Conservation (phyloP, 2,888 invertebrate species). For the Cloeon dipterum region DNA sequence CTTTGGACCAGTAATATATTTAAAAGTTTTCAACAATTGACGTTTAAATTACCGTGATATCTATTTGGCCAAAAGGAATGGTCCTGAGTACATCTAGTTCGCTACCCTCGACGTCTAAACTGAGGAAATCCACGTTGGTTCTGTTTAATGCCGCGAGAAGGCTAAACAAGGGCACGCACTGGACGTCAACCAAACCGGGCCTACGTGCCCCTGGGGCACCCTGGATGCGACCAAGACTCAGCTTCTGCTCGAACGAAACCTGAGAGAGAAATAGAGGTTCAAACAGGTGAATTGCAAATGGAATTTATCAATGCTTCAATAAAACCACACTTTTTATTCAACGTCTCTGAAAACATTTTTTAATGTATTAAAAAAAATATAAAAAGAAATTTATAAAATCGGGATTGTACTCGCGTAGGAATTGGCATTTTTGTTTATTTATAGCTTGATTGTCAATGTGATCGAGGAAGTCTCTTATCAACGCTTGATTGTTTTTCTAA, state of each 20-base stretch:
- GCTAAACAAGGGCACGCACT: conserved; percentile 26
- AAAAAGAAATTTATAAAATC: no score
- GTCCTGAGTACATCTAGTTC: conserved; percentile 25
- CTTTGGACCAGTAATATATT: conserved; percentile 14
- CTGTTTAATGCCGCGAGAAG: conserved; percentile 21
- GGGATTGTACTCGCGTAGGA: no score
- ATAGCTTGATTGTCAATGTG: no score
- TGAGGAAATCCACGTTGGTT: conserved; percentile 25
- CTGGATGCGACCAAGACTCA: conserved; percentile 21
- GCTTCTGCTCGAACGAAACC: conserved; percentile 20
- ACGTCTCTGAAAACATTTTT: no score
- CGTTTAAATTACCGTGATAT: conserved; percentile 19
- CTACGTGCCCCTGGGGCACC: no score
- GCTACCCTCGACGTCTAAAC: conserved; percentile 27
- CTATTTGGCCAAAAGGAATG: conserved; percentile 23
- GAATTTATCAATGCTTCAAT: no score
- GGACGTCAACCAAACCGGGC: conserved; percentile 17
- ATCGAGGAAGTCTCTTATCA: no score
- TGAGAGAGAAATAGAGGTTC: conserved; percentile 9
- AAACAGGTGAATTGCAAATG: background rate
- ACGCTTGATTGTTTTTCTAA: no score
- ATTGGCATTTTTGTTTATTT: no score
- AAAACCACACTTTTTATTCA: no score
- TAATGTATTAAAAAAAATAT: no score
- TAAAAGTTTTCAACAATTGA: conserved; percentile 3